Base-by-base conservation (phyloP, 2,888 invertebrate genomes). In the Dascillus cervinus region DNA sequence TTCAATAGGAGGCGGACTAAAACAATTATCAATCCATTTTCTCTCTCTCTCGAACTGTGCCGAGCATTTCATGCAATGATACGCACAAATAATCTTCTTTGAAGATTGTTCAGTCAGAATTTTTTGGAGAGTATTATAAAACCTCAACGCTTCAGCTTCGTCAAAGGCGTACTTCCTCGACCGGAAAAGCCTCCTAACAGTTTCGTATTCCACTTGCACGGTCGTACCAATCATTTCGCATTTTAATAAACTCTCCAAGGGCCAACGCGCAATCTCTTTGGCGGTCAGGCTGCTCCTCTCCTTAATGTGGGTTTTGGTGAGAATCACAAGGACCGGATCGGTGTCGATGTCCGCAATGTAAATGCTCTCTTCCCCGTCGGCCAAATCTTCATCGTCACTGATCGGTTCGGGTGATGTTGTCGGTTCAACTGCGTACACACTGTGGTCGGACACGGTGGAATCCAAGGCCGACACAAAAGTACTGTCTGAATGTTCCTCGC, bases 51-150 rank as follows among this genome's bases (percentile, higher is more conserved):
- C 71, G 55, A 80, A 80, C 41, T 73, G 69, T 5, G 72, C 66
- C 2, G 70, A 68, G 46, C 81, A 81, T 52, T 75, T 78, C 52
- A 79, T 70, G 51, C 81, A 81, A 41, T 65, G 64, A 50, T 69
- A 74, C 2, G 67, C 53, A 13, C 57, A 64, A 46, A 72, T 67
- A 36, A 69, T 70, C 57, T 70, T 65, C 45, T 68, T 46, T 27
- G 47, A 45, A 6, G 43, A 43, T 26, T 47, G 46, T 23, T 41
- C 45, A 4, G 45, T 42, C 13, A 60, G 48, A 22, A 55, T 52
- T 13, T 49, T 44, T n/a, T 46, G 43, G 3, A 64, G 37, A 29
- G 44, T 43, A 23, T 44, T 44, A 6, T 52, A 37, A 28, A 64
- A 52, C 21, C 47, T 46, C 50, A 73, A 70, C 28, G 73, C 71